Conservation (phyloP, 2,888 invertebrate species). For the Drosophila kuntzei region DNA sequence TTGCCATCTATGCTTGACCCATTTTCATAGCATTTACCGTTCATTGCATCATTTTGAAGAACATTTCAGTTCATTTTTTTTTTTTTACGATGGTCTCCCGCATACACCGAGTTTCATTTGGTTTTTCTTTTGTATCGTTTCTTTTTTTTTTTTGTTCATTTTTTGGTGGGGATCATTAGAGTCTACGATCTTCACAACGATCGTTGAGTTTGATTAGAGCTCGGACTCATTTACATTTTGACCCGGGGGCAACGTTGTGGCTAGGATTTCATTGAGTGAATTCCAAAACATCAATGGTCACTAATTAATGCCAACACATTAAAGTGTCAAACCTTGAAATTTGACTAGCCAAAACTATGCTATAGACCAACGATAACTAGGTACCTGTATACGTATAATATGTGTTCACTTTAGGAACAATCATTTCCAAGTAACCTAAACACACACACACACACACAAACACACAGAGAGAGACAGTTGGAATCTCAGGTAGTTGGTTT, state of each 20-base stretch:
- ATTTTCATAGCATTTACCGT: conserved; percentile 67
- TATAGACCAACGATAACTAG: conserved; percentile 21
- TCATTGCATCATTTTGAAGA: conserved; percentile 64
- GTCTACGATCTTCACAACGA: conserved; percentile 27
- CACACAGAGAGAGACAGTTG: background rate
- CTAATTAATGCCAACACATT: conserved; percentile 66
- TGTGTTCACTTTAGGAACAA: conserved; percentile 3
- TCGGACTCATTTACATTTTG: conserved; percentile 57
- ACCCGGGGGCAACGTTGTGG: conserved; percentile 16
- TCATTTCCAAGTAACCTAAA: conserved; percentile 38
- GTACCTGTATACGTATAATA: conserved; percentile 9
- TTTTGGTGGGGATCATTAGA: conserved; percentile 41
- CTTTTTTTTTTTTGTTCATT: conserved; percentile 5
- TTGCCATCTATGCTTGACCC: conserved; percentile 64
- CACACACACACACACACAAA: conserved; percentile 4
- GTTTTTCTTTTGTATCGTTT: conserved; percentile 38
- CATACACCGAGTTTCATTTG: conserved; percentile 28
- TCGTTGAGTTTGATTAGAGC: conserved; percentile 59
- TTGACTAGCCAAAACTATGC: conserved; percentile 30
- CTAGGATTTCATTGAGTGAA: conserved; percentile 62
- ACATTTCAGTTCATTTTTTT: conserved; percentile 14
- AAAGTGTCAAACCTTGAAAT: conserved; percentile 59
- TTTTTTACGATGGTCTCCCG: conserved; percentile 41
- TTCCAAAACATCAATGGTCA: conserved; percentile 53
- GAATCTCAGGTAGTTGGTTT: conserved; percentile 48